Percentiles rank a stretch among this genome's conserved stretches.
Evolutionary conservation across 2,888 invertebrate species (phyloP).

Genomic region (Megamerina dolium): DNA sequence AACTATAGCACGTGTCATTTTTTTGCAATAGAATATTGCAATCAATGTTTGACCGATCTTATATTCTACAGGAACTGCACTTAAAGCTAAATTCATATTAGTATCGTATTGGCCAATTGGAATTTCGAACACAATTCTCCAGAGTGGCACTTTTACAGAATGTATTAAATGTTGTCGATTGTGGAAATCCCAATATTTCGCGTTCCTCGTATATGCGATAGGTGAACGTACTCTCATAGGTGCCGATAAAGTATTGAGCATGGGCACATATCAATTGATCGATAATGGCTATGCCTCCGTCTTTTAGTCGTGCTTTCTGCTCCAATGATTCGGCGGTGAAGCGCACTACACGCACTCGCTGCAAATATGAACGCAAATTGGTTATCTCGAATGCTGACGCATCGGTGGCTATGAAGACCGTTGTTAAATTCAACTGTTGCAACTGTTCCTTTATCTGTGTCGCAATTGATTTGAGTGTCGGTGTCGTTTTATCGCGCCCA

Average conservation of each 20-base stretch:
- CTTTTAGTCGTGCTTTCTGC: constrained; percentile 50
- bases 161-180: constrained; percentile 79
- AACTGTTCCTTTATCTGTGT: constrained; percentile 63
- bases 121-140: constrained; percentile 64
- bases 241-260: constrained; percentile 83
- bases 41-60: too few species aligned
- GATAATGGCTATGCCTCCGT: constrained; percentile 86
- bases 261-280: constrained; percentile 94
- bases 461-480: constrained; percentile 70
- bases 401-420: constrained; percentile 83
- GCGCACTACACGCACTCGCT: constrained; percentile 33
- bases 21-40: too few species aligned
- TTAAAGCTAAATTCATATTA: too few species aligned
- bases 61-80: too few species aligned
- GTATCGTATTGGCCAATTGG: constrained; percentile 69
- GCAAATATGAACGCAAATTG: constrained; percentile 39
- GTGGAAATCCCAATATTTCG: constrained; percentile 84
- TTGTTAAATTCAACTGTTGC: constrained; percentile 53
- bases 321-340: constrained; percentile 37
- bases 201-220: constrained; percentile 96
- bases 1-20: too few species aligned
- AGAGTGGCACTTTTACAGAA: constrained; percentile 54
- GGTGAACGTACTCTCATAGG: constrained; percentile 91
- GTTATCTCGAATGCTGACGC: constrained; percentile 53
- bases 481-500: constrained; percentile 67